These are phyloP conservation scores for Ia io DNA, from an alignment of 2,113 vertebrate genomes.

Conservation along the genomic window DNA sequence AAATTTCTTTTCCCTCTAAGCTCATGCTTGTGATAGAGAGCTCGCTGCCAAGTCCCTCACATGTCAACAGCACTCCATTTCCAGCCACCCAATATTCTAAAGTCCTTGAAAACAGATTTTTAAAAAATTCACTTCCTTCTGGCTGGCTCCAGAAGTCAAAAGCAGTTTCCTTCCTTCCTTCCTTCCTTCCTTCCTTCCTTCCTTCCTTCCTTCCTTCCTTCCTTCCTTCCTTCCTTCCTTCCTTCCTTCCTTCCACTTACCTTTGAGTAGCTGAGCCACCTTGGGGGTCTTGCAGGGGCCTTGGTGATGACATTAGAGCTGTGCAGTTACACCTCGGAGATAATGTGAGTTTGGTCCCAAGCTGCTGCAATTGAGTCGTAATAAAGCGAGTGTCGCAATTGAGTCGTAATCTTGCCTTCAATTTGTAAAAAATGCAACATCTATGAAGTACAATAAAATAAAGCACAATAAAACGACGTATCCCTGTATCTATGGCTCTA, in stretches of 20 bases:
- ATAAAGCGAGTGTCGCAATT: not conserved
- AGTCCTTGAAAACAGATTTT: slow-evolving; percentile 4
- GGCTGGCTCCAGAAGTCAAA: not conserved
- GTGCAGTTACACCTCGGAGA: not conserved
- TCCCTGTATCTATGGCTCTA: not conserved
- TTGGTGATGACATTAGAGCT: not conserved
- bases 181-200: too few species aligned
- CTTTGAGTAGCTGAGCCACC: not conserved
- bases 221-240: too few species aligned
- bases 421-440: not conserved
- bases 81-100: not conserved
- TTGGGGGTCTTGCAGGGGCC: not conserved
- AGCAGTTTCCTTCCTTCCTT: not conserved
- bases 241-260: not conserved
- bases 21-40: not conserved
- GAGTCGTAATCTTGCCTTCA: not conserved
- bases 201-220: too few species aligned
- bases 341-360: not conserved
- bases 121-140: not conserved
- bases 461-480: not conserved
- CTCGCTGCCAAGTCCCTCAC: not conserved
- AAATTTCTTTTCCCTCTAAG: not conserved
- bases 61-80: not conserved
- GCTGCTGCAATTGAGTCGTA: too few species aligned
- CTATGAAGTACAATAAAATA: not conserved